Evolutionary conservation across 2,888 invertebrate genomes (phyloP).

Genomic region (Eupithecia vulgata): DNA sequence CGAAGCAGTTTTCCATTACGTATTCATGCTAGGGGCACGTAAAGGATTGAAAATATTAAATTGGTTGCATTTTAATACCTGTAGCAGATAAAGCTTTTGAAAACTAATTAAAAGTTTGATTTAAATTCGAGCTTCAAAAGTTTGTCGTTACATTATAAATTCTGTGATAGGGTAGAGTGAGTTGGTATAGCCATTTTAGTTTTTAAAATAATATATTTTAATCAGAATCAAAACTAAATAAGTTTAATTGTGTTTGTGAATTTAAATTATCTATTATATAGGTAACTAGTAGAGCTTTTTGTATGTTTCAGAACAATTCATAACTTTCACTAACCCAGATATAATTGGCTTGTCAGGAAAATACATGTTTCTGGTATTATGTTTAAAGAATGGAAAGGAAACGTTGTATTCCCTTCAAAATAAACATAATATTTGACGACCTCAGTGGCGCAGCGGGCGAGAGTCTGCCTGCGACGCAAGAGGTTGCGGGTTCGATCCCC

Average conservation of each 20-base stretch:
- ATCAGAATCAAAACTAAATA: neutral
- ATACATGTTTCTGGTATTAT: neutral
- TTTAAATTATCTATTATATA: neutral
- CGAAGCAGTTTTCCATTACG: neutral
- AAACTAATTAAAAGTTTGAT: neutral
- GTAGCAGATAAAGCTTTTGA: neutral
- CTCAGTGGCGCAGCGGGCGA: no score
- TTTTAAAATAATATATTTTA: neutral
- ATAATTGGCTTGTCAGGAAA: neutral
- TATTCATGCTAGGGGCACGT: neutral
- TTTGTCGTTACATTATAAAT: neutral
- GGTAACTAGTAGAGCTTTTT: neutral
- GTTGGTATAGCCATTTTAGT: neutral
- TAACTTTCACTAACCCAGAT: neutral
- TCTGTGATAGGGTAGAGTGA: neutral
- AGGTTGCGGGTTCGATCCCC: no score
- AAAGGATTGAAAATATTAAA: neutral
- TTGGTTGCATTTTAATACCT: neutral
- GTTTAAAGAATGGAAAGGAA: no score
- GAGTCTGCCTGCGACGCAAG: no score
- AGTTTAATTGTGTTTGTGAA: neutral
- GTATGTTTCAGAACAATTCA: neutral
- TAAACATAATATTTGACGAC: no score
- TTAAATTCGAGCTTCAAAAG: slow-evolving; percentile 2
- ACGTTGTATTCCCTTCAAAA: no score